Evolutionary conservation across 2,797 vertebrate species (phyloP), one percentile per base, ranked within the genome.

Genomic region (Nannoperca australis): DNA sequence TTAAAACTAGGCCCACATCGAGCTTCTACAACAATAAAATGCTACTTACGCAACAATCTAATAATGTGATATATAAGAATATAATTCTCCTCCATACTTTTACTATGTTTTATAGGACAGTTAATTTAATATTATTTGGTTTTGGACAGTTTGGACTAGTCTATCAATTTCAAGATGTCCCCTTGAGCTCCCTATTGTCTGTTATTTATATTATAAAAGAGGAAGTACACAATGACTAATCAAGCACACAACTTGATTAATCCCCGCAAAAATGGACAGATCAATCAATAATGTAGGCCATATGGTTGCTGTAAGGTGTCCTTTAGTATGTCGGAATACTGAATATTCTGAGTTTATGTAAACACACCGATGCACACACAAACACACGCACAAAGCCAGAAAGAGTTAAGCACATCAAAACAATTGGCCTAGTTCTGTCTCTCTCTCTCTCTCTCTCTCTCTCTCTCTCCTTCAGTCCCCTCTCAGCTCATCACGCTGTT

Each of bases 341-440:
- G 27, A 71, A 32, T 49, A 72, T 7, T 14, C 5, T 9, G 6
- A 68, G 45, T 59, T 74, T 82, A 80, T 7, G 17, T 76, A 78
- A 70, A 81, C 70, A 84, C 65, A 78, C 27, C 38, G 17, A 73
- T 22, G 24, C 70, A 70, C 42, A 63, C 22, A 56, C 24, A 68
- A 32, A 75, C 68, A 55, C 38, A 64, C 58, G 60, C 32, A 76
- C 62, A 85, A 63, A 85, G 82, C 79, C 82, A 82, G 65, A 83
- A 84, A 89, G 85, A 85, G 85, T 79, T 87, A 76, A 88, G 72
- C 79, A 85, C 84, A 86, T 90, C 89, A 79, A 85, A 92, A 91
- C 85, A 91, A 92, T 91, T 93, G 93, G 81, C 93, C 93, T 88
- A 93, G 90, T 93, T 95, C 90, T 92, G 91, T 94, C 93, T 91